Evolutionary conservation across 2,113 vertebrate species (phyloP).

Genomic region (Pedetes capensis): DNA sequence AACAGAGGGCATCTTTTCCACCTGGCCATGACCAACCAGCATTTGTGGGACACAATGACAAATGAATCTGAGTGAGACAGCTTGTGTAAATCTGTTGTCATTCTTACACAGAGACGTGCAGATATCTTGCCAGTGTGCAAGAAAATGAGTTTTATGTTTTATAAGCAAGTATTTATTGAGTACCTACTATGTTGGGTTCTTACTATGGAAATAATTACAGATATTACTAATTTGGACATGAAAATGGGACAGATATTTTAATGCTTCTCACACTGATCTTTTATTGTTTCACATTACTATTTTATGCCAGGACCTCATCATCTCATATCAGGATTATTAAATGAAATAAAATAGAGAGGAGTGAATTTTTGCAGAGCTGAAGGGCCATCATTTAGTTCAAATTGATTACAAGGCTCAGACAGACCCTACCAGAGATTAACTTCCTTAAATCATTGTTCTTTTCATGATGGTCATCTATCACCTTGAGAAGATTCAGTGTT

Average conservation of each 20-base stretch:
- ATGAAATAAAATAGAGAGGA: conserved; percentile 7
- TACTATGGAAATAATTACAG: background rate
- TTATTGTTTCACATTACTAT: background rate
- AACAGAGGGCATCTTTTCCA: background rate
- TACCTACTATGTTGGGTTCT: background rate
- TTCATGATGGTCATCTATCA: background rate
- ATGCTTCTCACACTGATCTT: background rate
- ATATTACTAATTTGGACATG: conserved; percentile 32
- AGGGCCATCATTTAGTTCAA: background rate
- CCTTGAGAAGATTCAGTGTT: background rate
- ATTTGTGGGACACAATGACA: background rate
- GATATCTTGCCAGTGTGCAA: background rate
- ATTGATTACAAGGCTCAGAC: background rate
- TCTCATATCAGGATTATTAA: background rate
- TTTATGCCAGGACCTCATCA: background rate
- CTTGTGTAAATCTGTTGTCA: background rate
- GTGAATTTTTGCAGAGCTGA: background rate
- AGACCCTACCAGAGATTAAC: background rate
- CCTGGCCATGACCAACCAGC: background rate
- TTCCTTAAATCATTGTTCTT: background rate
- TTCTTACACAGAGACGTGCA: background rate
- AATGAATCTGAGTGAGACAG: background rate
- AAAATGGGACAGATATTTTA: background rate
- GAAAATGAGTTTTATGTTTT: background rate
- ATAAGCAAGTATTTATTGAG: conserved; percentile 20